These are phyloP conservation scores for Hipposideros larvatus DNA, from an alignment of 2,797 vertebrate species.

Conservation along the genomic window DNA sequence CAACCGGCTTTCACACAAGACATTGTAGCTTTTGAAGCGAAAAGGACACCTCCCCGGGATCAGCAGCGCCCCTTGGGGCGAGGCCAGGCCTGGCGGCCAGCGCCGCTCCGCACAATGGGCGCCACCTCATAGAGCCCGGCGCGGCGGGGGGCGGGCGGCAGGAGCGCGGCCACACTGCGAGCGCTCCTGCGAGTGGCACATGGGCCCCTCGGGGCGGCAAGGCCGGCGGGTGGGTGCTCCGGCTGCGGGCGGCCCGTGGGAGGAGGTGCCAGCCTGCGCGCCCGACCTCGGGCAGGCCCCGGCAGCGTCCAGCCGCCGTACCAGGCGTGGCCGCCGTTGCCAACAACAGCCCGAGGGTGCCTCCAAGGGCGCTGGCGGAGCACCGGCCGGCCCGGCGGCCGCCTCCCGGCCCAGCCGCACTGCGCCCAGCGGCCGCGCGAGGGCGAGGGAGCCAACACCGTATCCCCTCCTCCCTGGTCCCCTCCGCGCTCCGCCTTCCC, in stretches of 20 bases:
- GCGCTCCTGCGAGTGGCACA: not conserved
- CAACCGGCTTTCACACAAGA: too few species aligned
- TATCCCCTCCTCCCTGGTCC: not conserved
- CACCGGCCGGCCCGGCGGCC: fast-evolving
- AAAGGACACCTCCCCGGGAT: not conserved
- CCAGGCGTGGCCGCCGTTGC: not conserved
- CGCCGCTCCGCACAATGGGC: slow-evolving; percentile 39
- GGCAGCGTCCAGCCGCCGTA: not conserved
- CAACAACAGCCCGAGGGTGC: not conserved
- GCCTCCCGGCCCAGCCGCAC: not conserved
- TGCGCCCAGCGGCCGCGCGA: not conserved
- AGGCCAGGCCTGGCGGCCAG: not conserved
- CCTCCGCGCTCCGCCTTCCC: not conserved
- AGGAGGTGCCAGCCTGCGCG: not conserved
- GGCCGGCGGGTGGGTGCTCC: not conserved
- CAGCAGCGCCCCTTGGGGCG: fast-evolving
- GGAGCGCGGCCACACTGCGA: too few species aligned
- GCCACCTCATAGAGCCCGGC: slow-evolving; percentile 59
- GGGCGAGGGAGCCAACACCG: not conserved
- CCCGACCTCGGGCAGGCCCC: not conserved
- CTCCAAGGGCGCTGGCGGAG: not conserved
- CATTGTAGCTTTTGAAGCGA: not conserved
- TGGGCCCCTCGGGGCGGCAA: slow-evolving; percentile 53
- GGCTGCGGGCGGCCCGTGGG: not conserved
- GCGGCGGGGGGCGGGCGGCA: not conserved